Evolutionary conservation across 2,888 invertebrate genomes (phyloP), one percentile per base, ranked within the genome.

Genomic region (Cryptocephalus primarius): DNA sequence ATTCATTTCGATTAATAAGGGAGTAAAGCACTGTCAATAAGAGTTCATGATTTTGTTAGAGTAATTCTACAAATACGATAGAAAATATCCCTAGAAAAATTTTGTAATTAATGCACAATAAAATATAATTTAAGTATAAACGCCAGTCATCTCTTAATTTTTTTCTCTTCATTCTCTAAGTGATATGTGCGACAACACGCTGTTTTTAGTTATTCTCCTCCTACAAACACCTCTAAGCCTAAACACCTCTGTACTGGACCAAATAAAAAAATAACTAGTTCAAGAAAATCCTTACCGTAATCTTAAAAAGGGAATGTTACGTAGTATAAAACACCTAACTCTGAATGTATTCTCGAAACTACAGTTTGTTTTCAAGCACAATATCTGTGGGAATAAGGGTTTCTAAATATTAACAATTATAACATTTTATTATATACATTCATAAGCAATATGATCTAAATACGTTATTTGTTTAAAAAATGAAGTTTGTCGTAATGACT

Each of bases 401-500:
- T 53, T 54, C 53, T 50, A 12, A 53, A 53, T 52, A 56, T 49
- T 52, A 52, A 50, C 50, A 51, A 51, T 50, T 47, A 51, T 56
- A 58, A 54, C 50, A 53, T 53, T 51, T 51, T 45, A 53, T 22
- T 57, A 59, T 55, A 55, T 55, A 58, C 59, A 57, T 53, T 56
- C 46, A 54, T 49, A 52, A 53, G 51, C 50, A 42, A 48, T 42
- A 33, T 39, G 22, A 4, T 22, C 22, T 22, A 22, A 22, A 22
- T 22, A 22, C 2, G 22, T 22, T 22, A 22, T 22, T 22, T 22
- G 22, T 22, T 22, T 22, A 22, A 22, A 22, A 22, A 22, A 22
- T 22, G 22, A 22, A 22, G 22, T 22, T 22, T 22, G 22, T 22
- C 6, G 22, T 22, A 22, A 22, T 22, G 22, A 6, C 22, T 22